Evolutionary conservation across 2,797 vertebrate species (phyloP), one percentile per base, ranked within the genome.

Genomic region (Rhodeus uyekii): DNA sequence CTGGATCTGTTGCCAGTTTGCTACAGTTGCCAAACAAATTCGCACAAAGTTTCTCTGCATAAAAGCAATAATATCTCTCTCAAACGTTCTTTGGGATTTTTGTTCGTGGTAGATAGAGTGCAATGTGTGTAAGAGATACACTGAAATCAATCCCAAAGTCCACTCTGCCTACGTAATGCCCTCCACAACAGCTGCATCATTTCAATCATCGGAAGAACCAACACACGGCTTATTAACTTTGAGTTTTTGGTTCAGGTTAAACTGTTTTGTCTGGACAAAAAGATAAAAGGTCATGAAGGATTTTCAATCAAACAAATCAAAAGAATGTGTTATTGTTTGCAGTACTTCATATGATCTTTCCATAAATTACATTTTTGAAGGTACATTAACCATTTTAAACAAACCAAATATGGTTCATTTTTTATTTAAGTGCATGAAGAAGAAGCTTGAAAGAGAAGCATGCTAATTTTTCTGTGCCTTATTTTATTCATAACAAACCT

Each of bases 131-230:
- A 50, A 36, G 14, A 36, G 63, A 55, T 53, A 64, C 32, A 29
- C 13, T 53, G 36, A 50, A 79, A 46, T 48, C 29, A 73, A 50
- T 72, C 24, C 32, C 42, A 46, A 60, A 80, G 63, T 74, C 60
- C 65, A 32, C 6, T 67, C 60, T 68, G 50, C 32, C 36, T 76
- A 5, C 22, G 75, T 75, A 63, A 69, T 80, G 48, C 74, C 61
- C 39, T 61, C 18, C 10, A 10, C 46, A 79, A 42, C 76, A 65
- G 76, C 63, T 84, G 71, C 55, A 55, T 73, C 46, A 32, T 73
- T 63, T 83, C 79, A 77, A 50, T 65, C 67, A 58, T 2, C 24
- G 60, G 16, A 29, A 71, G 73, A 75, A 42, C 73, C 22, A 61
- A 27, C 46, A 29, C 5, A 14, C 44, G 75, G 44, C 50, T 65